Evolutionary conservation across 2,888 invertebrate genomes (phyloP).

Genomic region (Strigamia maritima): DNA sequence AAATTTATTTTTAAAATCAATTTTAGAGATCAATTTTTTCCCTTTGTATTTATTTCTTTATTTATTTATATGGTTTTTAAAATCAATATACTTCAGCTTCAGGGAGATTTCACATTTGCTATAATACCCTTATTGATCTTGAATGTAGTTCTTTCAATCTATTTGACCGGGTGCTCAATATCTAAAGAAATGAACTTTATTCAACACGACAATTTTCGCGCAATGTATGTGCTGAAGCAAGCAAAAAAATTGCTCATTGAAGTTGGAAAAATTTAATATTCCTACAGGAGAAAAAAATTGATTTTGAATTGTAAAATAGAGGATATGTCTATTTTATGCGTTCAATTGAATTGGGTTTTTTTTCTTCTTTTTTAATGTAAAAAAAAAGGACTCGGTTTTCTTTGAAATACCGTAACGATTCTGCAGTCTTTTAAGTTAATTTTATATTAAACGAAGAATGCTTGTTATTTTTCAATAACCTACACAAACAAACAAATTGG

Average conservation of each 20-base stretch:
- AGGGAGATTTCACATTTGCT: background rate
- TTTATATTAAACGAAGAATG: background rate
- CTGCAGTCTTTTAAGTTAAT: background rate
- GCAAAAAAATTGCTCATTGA: background rate
- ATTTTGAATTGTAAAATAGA: constrained; percentile 10
- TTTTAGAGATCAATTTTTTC: background rate
- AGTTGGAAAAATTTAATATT: background rate
- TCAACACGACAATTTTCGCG: background rate
- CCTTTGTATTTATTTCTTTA: background rate
- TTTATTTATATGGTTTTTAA: background rate
- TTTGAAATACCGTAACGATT: no score
- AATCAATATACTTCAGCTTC: background rate
- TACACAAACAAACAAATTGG: background rate
- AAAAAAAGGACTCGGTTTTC: background rate
- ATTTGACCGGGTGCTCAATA: constrained; percentile 1
- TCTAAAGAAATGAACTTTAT: constrained; percentile 16
- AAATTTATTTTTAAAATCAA: background rate
- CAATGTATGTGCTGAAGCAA: constrained; percentile 8
- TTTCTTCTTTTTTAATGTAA: background rate
- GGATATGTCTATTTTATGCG: background rate
- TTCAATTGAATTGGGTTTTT: background rate
- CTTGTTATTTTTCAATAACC: background rate
- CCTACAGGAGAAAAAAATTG: background rate
- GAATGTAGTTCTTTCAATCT: background rate
- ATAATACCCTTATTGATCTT: constrained; percentile 1